Evolutionary conservation across 2,888 invertebrate genomes (phyloP), one percentile per base, ranked within the genome.

Genomic region (Criorhina ranunculi): DNA sequence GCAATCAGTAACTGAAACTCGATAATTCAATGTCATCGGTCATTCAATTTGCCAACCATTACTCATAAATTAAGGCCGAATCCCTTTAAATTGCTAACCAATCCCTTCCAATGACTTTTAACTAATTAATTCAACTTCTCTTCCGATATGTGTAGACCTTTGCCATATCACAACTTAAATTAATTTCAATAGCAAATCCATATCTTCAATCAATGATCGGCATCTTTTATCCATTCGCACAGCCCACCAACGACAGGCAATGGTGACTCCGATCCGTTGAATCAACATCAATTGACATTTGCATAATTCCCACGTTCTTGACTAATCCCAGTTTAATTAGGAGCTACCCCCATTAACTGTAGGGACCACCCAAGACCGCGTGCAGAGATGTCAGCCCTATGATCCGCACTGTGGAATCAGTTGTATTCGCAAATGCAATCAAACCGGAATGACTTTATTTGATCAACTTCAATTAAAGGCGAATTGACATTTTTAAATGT

Each of bases 261-360:
- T 29, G 75, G 44, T 76, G 64, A 60, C 46, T 60, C 51, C 64
- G 51, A 69, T 85, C 75, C 67, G 57, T 75, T 80, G 75, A 85
- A 64, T 80, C 85, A 76, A 85, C 80, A 80, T 79, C 60, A 85
- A 85, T 85, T 85, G 85, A 85, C 85, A 85, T 85, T 85, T 85
- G 75, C 75, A 80, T 85, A 70, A 76, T 85, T 85, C 80, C 85
- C 80, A 85, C 85, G 85, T 80, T 70, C 35, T 29, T 40, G 37
- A 53, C 64, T 80, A 69, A 64, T 55, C 64, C 35, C 69, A 78
- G 78, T 78, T 78, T 78, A 78, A 82, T 82, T 82, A 78, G 78
- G 12, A 66, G 15, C 67, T 51, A 64, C 46, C 62, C 53, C 67
- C 51, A 8, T 60, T 11, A n/a, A 4, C 19, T 35, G 5, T n/a